These are phyloP conservation scores for Disparrhopalites patrizii DNA, from an alignment of 2,888 invertebrate species.

Conservation along the genomic window DNA sequence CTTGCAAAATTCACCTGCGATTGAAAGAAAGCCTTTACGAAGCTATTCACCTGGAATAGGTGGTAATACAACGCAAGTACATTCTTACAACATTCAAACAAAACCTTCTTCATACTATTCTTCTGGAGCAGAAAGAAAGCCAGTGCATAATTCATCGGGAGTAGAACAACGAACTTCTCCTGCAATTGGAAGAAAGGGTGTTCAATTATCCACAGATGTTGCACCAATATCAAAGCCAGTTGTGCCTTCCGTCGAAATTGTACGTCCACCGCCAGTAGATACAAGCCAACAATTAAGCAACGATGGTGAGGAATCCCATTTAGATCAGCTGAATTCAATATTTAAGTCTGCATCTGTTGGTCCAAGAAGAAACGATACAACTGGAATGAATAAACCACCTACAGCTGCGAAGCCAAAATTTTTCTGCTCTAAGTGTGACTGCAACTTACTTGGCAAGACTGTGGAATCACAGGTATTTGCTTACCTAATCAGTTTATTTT, in stretches of 20 bases:
- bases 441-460: slow-evolving; percentile 21
- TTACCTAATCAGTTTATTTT: not conserved
- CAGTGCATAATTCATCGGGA: not conserved
- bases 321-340: slow-evolving; percentile 21
- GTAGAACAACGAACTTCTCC: not conserved
- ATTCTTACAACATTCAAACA: not conserved
- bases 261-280: not conserved
- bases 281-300: not conserved
- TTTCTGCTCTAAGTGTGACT: slow-evolving; percentile 8
- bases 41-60: not conserved
- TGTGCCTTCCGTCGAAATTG: not conserved
- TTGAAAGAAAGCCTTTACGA: not conserved
- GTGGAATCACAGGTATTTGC: slow-evolving; percentile 22
- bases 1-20: not conserved
- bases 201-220: not conserved
- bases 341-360: slow-evolving; percentile 15
- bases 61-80: not conserved
- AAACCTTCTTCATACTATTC: not conserved
- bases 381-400: not conserved
- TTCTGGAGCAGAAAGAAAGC: not conserved
- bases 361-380: not conserved
- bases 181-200: not conserved
- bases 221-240: not conserved
- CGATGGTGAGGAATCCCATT: slow-evolving; percentile 19
- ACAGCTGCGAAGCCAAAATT: slow-evolving; percentile 12